A percentile compares a stretch with the other conserved stretches of the same genome.
phyloP scores from a whole-genome alignment of 2,113 vertebrate genomes.

The Triplophysa dalaica region DNA sequence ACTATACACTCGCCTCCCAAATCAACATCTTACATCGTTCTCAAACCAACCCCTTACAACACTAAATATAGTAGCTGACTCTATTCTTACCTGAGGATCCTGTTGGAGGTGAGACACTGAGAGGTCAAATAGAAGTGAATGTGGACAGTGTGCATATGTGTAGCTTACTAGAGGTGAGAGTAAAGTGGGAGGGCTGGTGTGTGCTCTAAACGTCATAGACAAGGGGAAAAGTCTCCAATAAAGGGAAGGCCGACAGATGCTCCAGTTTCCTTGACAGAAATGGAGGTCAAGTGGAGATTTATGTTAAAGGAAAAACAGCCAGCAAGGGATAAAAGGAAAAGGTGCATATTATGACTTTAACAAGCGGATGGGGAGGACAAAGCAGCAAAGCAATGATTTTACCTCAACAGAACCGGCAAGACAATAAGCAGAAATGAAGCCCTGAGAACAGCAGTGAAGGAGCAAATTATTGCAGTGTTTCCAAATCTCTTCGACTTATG shows the following conservation, averaged over 20 bases:
- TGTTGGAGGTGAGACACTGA: background rate
- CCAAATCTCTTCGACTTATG: background rate
- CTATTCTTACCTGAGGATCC: background rate
- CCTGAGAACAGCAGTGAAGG: background rate
- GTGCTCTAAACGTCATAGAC: conserved; percentile 47
- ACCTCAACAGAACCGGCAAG: conserved; percentile 5
- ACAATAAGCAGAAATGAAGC: background rate
- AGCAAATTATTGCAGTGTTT: background rate
- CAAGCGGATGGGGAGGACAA: conserved; percentile 56
- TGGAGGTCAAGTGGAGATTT: conserved; percentile 78
- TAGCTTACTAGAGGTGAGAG: conserved; percentile 30
- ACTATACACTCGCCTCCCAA: background rate
- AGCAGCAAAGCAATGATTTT: conserved; percentile 49
- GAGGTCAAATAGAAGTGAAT: conserved; percentile 32
- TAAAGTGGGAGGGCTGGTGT: background rate
- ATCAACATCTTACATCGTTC: background rate
- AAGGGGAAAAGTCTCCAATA: conserved; percentile 56
- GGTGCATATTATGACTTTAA: conserved; percentile 71
- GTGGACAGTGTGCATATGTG: conserved; percentile 13
- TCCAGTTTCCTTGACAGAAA: conserved; percentile 77
- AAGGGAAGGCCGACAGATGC: conserved; percentile 71
- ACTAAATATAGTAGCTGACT: conserved; percentile 18
- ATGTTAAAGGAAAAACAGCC: conserved; percentile 63
- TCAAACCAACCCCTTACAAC: background rate
- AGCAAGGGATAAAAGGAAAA: conserved; percentile 55